Evolutionary conservation across 2,797 vertebrate species (phyloP).

Genomic region (Gorsachius magnificus): DNA sequence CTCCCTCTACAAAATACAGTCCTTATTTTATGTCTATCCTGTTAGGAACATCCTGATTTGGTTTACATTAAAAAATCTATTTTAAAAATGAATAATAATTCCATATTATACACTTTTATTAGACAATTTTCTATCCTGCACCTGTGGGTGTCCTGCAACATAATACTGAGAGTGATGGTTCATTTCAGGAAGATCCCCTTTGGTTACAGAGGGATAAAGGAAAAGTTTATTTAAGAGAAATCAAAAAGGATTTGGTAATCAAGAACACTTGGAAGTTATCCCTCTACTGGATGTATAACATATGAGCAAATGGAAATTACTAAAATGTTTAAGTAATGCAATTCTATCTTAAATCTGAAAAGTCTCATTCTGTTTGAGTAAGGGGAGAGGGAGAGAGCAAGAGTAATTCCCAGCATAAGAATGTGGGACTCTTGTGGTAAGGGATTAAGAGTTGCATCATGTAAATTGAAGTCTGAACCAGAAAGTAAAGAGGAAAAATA

Average conservation of each 20-base stretch:
- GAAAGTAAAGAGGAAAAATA: constrained; percentile 47
- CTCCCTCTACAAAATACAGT: not conserved
- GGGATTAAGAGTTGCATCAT: constrained; percentile 10
- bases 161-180: not conserved
- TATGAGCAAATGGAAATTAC: constrained; percentile 47
- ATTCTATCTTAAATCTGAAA: constrained; percentile 47
- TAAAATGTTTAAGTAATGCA: constrained; percentile 50
- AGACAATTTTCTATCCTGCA: not conserved
- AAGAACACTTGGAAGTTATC: constrained; percentile 62
- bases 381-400: not conserved
- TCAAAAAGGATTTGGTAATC: constrained; percentile 60
- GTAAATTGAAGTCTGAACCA: constrained; percentile 35
- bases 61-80: not conserved
- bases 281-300: constrained; percentile 36
- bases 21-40: not conserved
- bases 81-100: not conserved
- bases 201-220: constrained; percentile 17
- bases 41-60: not conserved
- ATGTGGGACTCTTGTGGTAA: not conserved
- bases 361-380: not conserved
- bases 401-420: constrained; percentile 15
- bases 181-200: constrained; percentile 11
- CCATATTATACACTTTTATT: not conserved
- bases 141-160: not conserved
- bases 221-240: constrained; percentile 49